A percentile compares a stretch with the other conserved stretches of the same genome.
Evolutionary conservation across 2,888 invertebrate species (phyloP).

Genomic region (Epirrita christyi): DNA sequence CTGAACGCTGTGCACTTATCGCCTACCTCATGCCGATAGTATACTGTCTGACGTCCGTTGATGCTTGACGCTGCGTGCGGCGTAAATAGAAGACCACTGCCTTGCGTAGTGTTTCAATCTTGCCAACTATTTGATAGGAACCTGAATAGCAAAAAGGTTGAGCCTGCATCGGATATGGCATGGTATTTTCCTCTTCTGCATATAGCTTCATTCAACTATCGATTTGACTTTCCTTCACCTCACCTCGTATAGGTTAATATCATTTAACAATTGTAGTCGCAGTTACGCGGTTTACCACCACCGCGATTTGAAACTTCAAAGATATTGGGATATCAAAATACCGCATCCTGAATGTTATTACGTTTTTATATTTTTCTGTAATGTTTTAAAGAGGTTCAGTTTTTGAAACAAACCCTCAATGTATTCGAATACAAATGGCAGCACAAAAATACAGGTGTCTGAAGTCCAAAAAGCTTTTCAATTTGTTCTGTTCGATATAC

Average conservation of each 20-base stretch:
- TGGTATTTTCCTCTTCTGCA: conserved; percentile 38
- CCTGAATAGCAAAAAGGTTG: conserved; percentile 39
- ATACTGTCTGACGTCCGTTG: background rate
- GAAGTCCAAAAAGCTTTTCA: conserved; percentile 9
- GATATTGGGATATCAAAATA: background rate
- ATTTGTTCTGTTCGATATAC: conserved; percentile 7
- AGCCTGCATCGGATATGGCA: conserved; percentile 34
- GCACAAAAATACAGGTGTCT: conserved; percentile 10
- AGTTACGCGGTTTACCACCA: too few relatives aligned
- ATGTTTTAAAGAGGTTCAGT: too few relatives aligned
- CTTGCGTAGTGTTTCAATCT: conserved; percentile 30
- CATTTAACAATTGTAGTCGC: conserved; percentile 18
- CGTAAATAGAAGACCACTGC: conserved; percentile 8
- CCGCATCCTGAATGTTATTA: too few relatives aligned
- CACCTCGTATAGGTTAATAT: conserved; percentile 28
- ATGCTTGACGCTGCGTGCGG: background rate
- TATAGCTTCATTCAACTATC: conserved; percentile 29
- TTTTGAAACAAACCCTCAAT: too few relatives aligned
- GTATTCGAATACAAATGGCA: background rate
- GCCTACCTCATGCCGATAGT: background rate
- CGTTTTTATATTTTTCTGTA: too few relatives aligned
- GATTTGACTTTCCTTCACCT: conserved; percentile 30
- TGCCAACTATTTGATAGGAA: conserved; percentile 35
- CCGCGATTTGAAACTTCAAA: background rate
- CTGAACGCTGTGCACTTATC: too few relatives aligned